Evolutionary conservation across 2,113 vertebrate species (phyloP), one percentile per base, ranked within the genome.

Genomic region (Strix aluco): DNA sequence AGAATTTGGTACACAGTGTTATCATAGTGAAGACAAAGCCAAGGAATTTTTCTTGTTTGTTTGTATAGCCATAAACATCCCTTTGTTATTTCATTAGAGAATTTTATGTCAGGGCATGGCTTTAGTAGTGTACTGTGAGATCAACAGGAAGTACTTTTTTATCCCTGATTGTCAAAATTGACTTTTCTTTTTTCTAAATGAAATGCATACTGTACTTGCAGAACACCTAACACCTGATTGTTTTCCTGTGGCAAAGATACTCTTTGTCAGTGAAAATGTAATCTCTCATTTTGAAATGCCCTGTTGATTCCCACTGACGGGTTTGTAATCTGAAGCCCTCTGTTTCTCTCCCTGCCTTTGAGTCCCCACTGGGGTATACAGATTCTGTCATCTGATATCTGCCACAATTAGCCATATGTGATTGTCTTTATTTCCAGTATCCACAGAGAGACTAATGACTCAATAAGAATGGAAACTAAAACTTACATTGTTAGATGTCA

Each of bases 1-100:
- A 92, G 71, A 96, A 81, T 86, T 90, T 9, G 17, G 83, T 89
- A 91, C 16, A 73, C 91, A 72, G 6, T 12, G 0, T 92, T 91
- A 89, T 90, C 91, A 73, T 47, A 61, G 55, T 34, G 66, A 92
- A 70, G 89, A 94, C 89, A 97, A 97, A 97, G 81, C 66, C 91
- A 95, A 91, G 86, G 81, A 89, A 58, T 94, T 87, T 89, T 77
- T 87, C 58, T 51, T 91, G 89, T 87, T 96, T 94, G 69, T 89
- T 97, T 92, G 66, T 83, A 10, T 49, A 86, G 49, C 1, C 9
- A 90, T 88, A 91, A 95, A 86, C 66, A 61, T 4, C 1, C 83
- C 81, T 89, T 92, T 72, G 58, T 91, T 91, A 26, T 80, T 87
- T 88, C 71, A 82, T 88, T 66, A 51, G 51, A 92, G 78, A 80